These are phyloP conservation scores for Stylophora pistillata DNA, from an alignment of 64 coral and sea anemone genomes.

Conservation along the genomic window DNA sequence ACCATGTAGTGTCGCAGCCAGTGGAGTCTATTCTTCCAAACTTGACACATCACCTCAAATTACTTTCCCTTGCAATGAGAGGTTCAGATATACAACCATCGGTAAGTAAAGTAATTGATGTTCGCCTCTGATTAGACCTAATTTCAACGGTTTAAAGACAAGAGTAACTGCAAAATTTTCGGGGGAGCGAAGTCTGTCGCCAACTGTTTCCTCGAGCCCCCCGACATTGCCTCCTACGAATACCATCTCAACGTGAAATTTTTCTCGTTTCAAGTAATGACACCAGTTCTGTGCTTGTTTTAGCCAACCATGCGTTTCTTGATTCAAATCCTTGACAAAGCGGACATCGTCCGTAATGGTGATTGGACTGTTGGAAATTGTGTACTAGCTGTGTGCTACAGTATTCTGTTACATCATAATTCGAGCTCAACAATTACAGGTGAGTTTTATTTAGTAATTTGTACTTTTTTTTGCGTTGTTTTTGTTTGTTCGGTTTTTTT, in stretches of 20 bases:
- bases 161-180: too few relatives aligned
- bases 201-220: background rate
- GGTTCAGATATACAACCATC: conserved; percentile 67
- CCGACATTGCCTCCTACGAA: background rate
- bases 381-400: conserved; percentile 86
- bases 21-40: conserved; percentile 79
- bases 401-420: conserved; percentile 79
- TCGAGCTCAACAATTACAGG: conserved; percentile 76
- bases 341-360: conserved; percentile 47
- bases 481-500: too few relatives aligned
- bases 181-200: too few relatives aligned
- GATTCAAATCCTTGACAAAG: conserved; percentile 57
- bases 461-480: background rate
- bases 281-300: background rate
- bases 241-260: background rate
- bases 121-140: background rate
- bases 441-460: background rate
- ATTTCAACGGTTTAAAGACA: background rate
- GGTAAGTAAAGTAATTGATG: conserved; percentile 22
- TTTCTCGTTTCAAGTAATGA: background rate
- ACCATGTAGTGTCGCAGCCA: conserved; percentile 82
- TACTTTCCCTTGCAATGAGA: conserved; percentile 78
- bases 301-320: conserved; percentile 79
- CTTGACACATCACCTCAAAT: conserved; percentile 77
- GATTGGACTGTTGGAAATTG: conserved; percentile 82